These are phyloP conservation scores for Rhynchopsitta pachyrhyncha DNA, from an alignment of 2,113 vertebrate genomes.

Conservation along the genomic window DNA sequence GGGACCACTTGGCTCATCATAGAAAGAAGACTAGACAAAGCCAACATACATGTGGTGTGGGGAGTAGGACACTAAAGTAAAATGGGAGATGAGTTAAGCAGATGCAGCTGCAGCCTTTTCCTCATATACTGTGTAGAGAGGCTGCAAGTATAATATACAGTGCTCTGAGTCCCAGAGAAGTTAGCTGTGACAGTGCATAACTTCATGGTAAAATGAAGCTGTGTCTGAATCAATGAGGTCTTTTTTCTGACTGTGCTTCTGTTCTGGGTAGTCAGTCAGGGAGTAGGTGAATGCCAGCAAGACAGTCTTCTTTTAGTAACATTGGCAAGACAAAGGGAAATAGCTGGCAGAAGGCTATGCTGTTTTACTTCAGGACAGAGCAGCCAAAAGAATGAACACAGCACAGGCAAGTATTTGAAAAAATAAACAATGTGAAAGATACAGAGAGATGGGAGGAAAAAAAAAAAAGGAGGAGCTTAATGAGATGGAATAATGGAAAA, in stretches of 20 bases:
- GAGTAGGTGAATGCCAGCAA: background rate
- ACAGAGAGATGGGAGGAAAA: background rate
- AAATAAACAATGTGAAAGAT: background rate
- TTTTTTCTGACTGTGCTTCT: conserved; percentile 16
- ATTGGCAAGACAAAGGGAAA: conserved; percentile 11
- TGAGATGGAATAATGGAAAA: background rate
- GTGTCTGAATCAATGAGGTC: background rate
- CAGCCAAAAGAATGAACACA: background rate
- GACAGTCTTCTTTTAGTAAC: conserved; percentile 2
- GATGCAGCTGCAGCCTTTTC: background rate
- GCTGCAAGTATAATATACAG: background rate
- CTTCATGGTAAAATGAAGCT: background rate
- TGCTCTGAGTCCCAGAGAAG: background rate
- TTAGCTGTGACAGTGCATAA: background rate
- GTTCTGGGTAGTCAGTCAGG: background rate
- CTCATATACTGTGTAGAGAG: background rate
- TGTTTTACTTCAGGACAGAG: background rate
- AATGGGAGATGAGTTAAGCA: background rate
- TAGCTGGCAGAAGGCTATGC: background rate
- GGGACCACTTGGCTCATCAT: background rate
- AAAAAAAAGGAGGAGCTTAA: background rate
- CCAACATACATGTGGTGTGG: background rate
- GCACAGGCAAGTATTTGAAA: background rate
- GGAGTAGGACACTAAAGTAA: background rate
- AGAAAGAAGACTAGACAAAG: background rate